Evolutionary conservation across 1,140 invertebrate species (phyloP).

Genomic region (Uloborus diversus): DNA sequence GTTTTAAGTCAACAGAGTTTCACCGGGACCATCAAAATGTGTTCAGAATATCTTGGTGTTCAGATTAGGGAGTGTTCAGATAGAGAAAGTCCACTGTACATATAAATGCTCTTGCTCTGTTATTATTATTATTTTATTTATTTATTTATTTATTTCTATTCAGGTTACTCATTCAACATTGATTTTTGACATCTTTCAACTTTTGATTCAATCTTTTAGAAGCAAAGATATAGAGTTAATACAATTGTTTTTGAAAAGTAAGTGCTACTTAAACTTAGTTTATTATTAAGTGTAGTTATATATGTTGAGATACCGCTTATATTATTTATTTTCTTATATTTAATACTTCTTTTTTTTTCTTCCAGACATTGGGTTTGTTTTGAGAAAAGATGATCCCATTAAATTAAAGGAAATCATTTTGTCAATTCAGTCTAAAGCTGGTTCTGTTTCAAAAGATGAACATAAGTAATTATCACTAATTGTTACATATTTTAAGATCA

Average conservation of each 20-base stretch:
- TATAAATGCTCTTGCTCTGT: too few relatives aligned
- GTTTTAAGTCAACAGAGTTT: too few relatives aligned
- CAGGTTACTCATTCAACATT: slow-evolving; percentile 73
- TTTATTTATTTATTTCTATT: too few relatives aligned
- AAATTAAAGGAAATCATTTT: slow-evolving; percentile 84
- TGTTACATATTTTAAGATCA: too few relatives aligned
- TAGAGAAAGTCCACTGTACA: too few relatives aligned
- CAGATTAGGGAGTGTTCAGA: too few relatives aligned
- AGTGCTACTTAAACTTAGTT: slow-evolving; percentile 54
- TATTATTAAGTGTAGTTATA: not conserved
- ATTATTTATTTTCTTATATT: not conserved
- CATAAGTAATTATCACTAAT: slow-evolving; percentile 57
- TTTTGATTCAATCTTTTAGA: slow-evolving; percentile 71
- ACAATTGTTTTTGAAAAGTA: slow-evolving; percentile 77
- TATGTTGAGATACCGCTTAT: not conserved
- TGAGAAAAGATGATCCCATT: slow-evolving; percentile 88
- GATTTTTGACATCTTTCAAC: slow-evolving; percentile 79
- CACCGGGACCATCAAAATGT: too few relatives aligned
- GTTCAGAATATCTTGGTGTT: too few relatives aligned
- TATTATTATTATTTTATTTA: too few relatives aligned
- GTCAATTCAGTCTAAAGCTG: slow-evolving; percentile 76
- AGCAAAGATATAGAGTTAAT: slow-evolving; percentile 91
- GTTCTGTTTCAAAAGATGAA: slow-evolving; percentile 58
- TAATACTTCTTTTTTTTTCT: slow-evolving; percentile 1
- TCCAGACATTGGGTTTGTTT: slow-evolving; percentile 74